Percentiles rank a stretch among this genome's conserved stretches.
These are phyloP conservation scores for Marcusenius ussheri DNA, from an alignment of 2,113 vertebrate species.

Conservation along the genomic window DNA sequence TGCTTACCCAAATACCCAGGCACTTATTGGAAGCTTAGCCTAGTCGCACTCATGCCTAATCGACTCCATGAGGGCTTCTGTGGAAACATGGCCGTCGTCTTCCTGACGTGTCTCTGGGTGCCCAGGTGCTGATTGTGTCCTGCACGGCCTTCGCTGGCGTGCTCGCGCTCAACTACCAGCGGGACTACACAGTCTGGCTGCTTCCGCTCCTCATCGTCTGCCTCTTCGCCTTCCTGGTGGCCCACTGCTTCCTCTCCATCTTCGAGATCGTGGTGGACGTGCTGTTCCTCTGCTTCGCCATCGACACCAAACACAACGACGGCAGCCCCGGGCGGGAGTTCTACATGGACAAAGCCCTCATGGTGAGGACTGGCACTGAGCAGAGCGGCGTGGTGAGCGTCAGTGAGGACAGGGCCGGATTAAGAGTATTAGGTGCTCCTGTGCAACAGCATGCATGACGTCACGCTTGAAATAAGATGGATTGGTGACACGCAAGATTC, in stretches of 20 bases:
- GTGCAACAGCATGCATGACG: not conserved
- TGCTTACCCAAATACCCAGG: not conserved
- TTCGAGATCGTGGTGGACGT: conserved; percentile 98
- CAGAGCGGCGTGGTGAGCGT: not conserved
- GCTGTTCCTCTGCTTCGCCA: conserved; percentile 94
- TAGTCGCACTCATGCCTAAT: not conserved
- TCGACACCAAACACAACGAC: conserved; percentile 97
- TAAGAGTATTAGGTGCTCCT: not conserved
- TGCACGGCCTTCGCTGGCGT: conserved; percentile 85
- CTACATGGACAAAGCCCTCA: conserved; percentile 98
- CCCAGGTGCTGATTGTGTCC: conserved; percentile 86
- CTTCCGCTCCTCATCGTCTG: conserved; percentile 90
- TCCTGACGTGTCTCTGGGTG: not conserved
- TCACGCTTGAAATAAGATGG: not conserved
- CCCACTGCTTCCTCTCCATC: conserved; percentile 97
- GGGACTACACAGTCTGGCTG: conserved; percentile 90
- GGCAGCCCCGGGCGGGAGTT: conserved; percentile 89
- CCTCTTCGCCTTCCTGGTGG: conserved; percentile 94
- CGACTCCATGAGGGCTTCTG: not conserved
- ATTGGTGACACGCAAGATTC: not conserved
- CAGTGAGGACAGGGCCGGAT: too few relatives aligned
- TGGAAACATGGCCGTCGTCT: conserved; percentile 8
- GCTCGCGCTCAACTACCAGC: conserved; percentile 88
- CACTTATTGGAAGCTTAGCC: not conserved
- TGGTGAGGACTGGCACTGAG: conserved; percentile 65